Evolutionary conservation across 2,888 invertebrate species (phyloP), one percentile per base, ranked within the genome.

Genomic region (Zele albiditarsus): DNA sequence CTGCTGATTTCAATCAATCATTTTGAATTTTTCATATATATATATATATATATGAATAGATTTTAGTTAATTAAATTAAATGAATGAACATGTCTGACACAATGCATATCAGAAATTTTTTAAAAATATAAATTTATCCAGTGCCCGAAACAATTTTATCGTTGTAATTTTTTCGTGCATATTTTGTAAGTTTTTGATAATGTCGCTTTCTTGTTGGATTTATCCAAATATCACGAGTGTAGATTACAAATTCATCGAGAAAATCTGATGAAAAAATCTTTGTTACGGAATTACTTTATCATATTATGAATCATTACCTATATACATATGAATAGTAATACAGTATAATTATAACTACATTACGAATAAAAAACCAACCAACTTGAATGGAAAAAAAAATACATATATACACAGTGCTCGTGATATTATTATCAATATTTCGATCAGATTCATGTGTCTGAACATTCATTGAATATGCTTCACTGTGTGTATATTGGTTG

Each of bases 111-210:
- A 89, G 82, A 83, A 81, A 85, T 76, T 80, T 62, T 78, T 80
- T 77, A 25, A 67, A 8, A 67, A 23, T 42, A 49, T 46, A 23
- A 63, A 63, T 63, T 60, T 60, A 28, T 14, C 16, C n/a, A 25
- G 60, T 38, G 27, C 75, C 69, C 75, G 79, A 80, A 71, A 74
- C 73, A 78, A 80, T 77, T 78, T 78, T 74, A 80, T 80, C 78
- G 81, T 28, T 38, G 82, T 78, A 77, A 83, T 86, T 85, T 86
- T 88, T 87, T 73, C 60, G 86, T 86, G 87, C 85, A 84, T 88
- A 88, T 89, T 89, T 89, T 88, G 86, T 88, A 89, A 86, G 86
- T 88, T 84, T 86, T 89, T 89, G 86, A 87, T 87, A 88, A 86
- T 85, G 82, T 81, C 83, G 78, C 84, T 86, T 84, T 85, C 85